Conservation (phyloP, 2,888 invertebrate species). For the Venustoraphidia nigricollis region DNA sequence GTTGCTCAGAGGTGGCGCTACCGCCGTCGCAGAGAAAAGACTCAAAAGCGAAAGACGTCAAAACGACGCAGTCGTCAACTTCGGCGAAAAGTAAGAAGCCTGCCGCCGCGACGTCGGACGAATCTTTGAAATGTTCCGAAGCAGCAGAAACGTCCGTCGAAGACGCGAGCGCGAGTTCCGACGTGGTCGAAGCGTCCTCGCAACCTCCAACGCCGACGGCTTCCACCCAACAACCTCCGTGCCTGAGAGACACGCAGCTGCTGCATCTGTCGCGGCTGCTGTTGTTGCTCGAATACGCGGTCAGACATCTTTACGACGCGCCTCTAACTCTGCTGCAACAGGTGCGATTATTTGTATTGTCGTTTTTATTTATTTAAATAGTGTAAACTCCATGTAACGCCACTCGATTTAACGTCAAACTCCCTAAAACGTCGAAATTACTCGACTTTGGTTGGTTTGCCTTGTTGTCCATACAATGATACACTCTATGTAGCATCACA, state of each 20-base stretch:
- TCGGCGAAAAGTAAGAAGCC: no score
- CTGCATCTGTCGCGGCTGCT: slow-evolving; percentile 70
- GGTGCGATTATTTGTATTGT: slow-evolving; percentile 30
- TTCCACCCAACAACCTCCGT: not conserved
- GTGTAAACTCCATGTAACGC: no score
- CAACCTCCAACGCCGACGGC: not conserved
- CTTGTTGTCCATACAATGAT: no score
- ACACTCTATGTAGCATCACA: no score
- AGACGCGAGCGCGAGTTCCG: slow-evolving; percentile 20
- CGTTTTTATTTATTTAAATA: not conserved
- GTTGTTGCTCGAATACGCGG: slow-evolving; percentile 81
- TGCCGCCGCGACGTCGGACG: slow-evolving; percentile 23
- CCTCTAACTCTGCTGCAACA: slow-evolving; percentile 74
- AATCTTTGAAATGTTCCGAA: slow-evolving; percentile 31
- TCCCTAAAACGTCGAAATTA: no score
- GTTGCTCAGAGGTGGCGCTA: slow-evolving; percentile 48
- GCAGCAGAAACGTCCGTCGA: slow-evolving; percentile 26
- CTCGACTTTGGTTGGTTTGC: no score
- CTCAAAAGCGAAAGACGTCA: not conserved
- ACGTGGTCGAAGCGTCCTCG: not conserved
- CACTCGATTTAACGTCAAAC: no score
- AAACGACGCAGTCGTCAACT: not conserved
- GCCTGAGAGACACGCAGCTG: slow-evolving; percentile 50
- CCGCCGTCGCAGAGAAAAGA: slow-evolving; percentile 16
- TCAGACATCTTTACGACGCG: slow-evolving; percentile 90